Conservation (phyloP, 2,113 vertebrate species). For the Chlamydotis undulata region DNA sequence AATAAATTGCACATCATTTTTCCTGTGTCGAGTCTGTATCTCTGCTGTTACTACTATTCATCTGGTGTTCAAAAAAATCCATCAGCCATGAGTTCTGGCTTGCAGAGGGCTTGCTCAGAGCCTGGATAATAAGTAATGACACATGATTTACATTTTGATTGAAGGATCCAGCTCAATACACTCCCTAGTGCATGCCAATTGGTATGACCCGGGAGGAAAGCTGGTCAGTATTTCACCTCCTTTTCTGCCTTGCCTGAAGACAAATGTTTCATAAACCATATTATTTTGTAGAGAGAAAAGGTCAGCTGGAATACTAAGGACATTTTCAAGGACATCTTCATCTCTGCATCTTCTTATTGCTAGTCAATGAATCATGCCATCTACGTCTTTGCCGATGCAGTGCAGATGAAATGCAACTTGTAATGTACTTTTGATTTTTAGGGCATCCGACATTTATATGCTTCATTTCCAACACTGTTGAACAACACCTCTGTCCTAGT, state of each 20-base stretch:
- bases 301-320: conserved; percentile 19
- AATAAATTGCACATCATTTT: not conserved
- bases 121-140: conserved; percentile 32
- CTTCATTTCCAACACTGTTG: not conserved
- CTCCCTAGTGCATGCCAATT: not conserved
- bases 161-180: conserved; percentile 14
- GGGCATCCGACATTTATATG: not conserved
- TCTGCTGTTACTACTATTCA: not conserved
- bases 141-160: conserved; percentile 39
- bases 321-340: conserved; percentile 47
- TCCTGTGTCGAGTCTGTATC: not conserved
- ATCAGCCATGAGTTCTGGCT: conserved; percentile 5
- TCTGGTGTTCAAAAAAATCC: conserved; percentile 28
- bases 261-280: conserved; percentile 25
- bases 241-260: conserved; percentile 3
- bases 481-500: not conserved
- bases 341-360: conserved; percentile 16
- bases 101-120: not conserved
- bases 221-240: not conserved
- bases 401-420: not conserved
- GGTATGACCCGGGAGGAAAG: not conserved
- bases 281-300: conserved; percentile 32
- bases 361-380: not conserved
- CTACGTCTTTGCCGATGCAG: conserved; percentile 10
- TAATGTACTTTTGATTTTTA: conserved; percentile 8